These are phyloP conservation scores for Epistrophe eligans DNA, from an alignment of 2,888 invertebrate genomes.

Conservation along the genomic window DNA sequence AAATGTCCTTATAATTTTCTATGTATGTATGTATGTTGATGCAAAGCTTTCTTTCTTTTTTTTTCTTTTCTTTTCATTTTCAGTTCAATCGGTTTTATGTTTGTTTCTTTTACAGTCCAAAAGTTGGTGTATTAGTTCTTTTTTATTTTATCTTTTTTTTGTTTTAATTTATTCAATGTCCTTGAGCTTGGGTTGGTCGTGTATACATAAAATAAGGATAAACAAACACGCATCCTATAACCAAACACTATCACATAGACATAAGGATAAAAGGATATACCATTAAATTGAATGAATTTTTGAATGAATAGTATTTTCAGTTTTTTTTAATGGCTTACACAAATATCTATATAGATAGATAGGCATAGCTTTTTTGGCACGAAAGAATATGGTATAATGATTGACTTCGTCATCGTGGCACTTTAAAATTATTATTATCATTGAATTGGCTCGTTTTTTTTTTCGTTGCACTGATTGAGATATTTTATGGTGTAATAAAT, in stretches of 20 bases:
- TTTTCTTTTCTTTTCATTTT: neutral
- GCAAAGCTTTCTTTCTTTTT: neutral
- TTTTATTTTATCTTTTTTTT: neutral
- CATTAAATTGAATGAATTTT: slow-evolving; percentile 22
- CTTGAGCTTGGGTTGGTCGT: slow-evolving; percentile 12
- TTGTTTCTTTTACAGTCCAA: neutral
- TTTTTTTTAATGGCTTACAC: too few species aligned
- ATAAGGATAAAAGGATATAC: neutral
- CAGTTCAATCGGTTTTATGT: slow-evolving; percentile 5
- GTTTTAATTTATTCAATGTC: slow-evolving; percentile 7
- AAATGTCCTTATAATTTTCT: slow-evolving; percentile 1
- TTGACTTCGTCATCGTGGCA: neutral
- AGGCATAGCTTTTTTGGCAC: neutral
- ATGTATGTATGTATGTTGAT: neutral
- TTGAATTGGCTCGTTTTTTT: too few species aligned
- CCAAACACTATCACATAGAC: neutral
- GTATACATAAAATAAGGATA: neutral
- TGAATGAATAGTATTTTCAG: slow-evolving; percentile 17
- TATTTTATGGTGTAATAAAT: too few species aligned
- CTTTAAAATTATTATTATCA: neutral
- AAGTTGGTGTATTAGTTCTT: neutral
- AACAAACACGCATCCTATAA: slow-evolving; percentile 14
- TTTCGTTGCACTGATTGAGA: too few species aligned
- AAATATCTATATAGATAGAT: neutral
- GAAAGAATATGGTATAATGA: neutral